A percentile compares a stretch with the other conserved stretches of the same genome.
Evolutionary conservation across 1,140 invertebrate genomes (phyloP).

Genomic region (Oreohelix idahoensis): DNA sequence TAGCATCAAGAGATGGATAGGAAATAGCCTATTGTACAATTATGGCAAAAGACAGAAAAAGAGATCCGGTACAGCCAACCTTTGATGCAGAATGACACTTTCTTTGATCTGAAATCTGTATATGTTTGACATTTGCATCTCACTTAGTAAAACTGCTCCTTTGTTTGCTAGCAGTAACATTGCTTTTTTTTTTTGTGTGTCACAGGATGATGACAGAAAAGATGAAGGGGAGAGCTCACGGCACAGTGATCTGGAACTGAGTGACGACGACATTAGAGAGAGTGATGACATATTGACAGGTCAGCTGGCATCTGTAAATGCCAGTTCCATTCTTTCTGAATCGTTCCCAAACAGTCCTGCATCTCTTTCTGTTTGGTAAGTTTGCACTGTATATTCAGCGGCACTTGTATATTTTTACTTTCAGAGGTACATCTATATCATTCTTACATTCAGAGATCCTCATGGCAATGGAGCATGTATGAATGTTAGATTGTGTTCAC

Average conservation of each 20-base stretch:
- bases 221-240: constrained; percentile 57
- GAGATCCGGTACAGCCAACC: no score
- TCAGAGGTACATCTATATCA: no score
- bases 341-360: constrained; percentile 81
- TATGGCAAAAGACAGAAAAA: no score
- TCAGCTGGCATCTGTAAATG: constrained; percentile 44
- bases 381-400: not conserved
- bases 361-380: constrained; percentile 66
- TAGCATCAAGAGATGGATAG: no score
- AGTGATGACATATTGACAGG: constrained; percentile 67
- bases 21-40: no score
- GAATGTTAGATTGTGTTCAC: not conserved
- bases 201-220: constrained; percentile 39
- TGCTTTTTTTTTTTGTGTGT: not conserved
- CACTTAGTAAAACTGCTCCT: no score
- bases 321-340: constrained; percentile 70
- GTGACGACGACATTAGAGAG: constrained; percentile 66
- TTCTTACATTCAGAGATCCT: constrained; percentile 3
- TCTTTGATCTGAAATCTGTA: no score
- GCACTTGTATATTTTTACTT: no score
- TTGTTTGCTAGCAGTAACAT: not conserved
- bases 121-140: no score
- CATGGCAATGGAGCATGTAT: not conserved
- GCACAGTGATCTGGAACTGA: constrained; percentile 64
- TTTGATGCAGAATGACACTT: no score